These are phyloP conservation scores for Emydoidea blandingii DNA, from an alignment of 2,797 vertebrate species.

Conservation along the genomic window DNA sequence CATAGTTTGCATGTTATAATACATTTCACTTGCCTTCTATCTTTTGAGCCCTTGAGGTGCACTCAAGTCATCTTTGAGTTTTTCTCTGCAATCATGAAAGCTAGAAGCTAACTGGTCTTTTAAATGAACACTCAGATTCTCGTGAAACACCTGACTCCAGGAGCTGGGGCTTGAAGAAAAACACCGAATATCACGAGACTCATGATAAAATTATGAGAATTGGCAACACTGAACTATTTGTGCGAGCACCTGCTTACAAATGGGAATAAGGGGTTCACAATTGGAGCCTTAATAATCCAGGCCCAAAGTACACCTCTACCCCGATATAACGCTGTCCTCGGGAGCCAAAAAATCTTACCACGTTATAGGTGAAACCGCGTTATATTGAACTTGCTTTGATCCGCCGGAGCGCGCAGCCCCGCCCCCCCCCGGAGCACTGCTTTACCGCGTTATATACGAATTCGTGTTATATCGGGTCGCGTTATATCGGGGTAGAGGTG, in stretches of 20 bases:
- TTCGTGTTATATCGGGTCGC: too few relatives aligned
- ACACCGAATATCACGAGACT: not conserved
- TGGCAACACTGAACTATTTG: not conserved
- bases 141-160: not conserved
- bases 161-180: conserved; percentile 18
- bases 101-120: not conserved
- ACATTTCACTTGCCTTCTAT: not conserved
- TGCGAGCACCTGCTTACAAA: not conserved
- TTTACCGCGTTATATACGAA: too few relatives aligned
- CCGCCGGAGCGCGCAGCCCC: too few relatives aligned
- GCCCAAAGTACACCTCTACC: not conserved
- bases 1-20: not conserved
- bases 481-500: too few relatives aligned
- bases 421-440: too few relatives aligned
- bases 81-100: conserved; percentile 34
- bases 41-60: not conserved
- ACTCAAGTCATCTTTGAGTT: not conserved
- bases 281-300: not conserved
- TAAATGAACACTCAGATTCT: not conserved
- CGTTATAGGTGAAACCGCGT: too few relatives aligned
- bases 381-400: too few relatives aligned
- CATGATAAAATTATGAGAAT: not conserved
- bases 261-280: not conserved
- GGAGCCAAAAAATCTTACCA: too few relatives aligned
- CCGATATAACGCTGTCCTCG: too few relatives aligned